phyloP scores from a whole-genome alignment of 1,140 invertebrate genomes.

The Daktulosphaira vitifoliae region DNA sequence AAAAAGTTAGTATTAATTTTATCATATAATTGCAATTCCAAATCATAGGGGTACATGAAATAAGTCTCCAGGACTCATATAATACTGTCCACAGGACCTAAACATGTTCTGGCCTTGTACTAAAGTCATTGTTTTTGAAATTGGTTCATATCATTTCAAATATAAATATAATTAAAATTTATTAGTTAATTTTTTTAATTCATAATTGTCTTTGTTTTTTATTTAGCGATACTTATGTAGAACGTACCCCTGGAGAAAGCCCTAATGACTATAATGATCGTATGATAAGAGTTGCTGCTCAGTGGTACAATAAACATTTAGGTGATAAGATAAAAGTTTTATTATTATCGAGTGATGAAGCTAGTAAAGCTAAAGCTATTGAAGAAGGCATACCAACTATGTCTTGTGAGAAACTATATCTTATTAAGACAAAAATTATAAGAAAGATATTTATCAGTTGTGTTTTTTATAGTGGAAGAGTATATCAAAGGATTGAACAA shows the following conservation, averaged over 20 bases:
- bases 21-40: no score
- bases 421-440: background rate
- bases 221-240: constrained; percentile 80
- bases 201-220: no score
- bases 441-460: background rate
- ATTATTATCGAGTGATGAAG: constrained; percentile 78
- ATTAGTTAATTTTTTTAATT: no score
- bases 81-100: no score
- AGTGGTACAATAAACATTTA: constrained; percentile 68
- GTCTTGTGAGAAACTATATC: constrained; percentile 51
- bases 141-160: no score
- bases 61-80: no score
- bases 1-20: no score
- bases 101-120: no score
- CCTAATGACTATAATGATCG: constrained; percentile 88
- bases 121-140: no score
- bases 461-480: constrained; percentile 49
- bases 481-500: constrained; percentile 62
- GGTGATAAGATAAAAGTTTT: constrained; percentile 55
- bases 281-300: constrained; percentile 68
- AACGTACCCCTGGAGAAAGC: constrained; percentile 68
- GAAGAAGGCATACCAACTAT: constrained; percentile 58
- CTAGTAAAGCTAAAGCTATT: constrained; percentile 62
- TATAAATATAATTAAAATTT: no score
- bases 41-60: no score